Conservation (phyloP, 2,113 vertebrate species). For the Alligator mississippiensis region DNA sequence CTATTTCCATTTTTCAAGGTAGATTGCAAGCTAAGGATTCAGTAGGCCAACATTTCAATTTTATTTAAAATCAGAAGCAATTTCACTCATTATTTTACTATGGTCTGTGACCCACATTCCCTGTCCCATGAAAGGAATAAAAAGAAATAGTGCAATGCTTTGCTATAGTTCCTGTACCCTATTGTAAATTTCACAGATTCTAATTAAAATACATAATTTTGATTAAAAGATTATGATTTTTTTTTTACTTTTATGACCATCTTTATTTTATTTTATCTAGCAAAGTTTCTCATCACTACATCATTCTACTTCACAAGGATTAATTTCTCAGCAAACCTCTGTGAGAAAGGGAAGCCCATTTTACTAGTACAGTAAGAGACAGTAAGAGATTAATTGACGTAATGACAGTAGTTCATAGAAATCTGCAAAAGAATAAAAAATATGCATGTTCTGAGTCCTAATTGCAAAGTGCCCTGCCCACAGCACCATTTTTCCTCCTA, state of each 20-base stretch:
- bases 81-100: conserved; percentile 61
- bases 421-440: background rate
- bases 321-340: background rate
- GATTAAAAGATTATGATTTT: background rate
- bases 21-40: conserved; percentile 38
- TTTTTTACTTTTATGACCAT: background rate
- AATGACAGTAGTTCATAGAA: background rate
- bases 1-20: conserved; percentile 47
- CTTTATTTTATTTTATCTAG: background rate
- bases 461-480: background rate
- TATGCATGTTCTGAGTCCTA: background rate
- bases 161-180: background rate
- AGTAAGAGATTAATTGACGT: background rate
- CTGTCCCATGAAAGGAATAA: conserved; percentile 27
- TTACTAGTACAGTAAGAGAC: background rate
- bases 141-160: background rate
- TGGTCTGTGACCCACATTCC: conserved; percentile 16
- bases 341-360: background rate
- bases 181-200: conserved; percentile 43
- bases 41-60: conserved; percentile 26
- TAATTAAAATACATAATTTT: conserved; percentile 9
- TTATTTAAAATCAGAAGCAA: conserved; percentile 38
- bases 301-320: background rate
- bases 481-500: background rate
- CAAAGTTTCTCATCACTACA: no score